These are phyloP conservation scores for Chionis minor DNA, from an alignment of 2,113 vertebrate species.

Conservation along the genomic window DNA sequence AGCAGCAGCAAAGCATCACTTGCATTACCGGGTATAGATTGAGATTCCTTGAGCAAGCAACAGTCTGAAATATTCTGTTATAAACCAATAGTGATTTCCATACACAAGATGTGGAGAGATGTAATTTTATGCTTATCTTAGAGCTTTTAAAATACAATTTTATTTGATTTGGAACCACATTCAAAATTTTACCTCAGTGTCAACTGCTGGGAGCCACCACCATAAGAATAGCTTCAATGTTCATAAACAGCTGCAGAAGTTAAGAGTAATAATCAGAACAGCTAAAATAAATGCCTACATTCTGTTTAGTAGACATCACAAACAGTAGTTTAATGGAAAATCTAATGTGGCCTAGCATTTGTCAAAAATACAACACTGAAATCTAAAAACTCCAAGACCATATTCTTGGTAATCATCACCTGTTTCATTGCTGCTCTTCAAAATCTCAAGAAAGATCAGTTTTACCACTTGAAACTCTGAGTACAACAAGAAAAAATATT, in stretches of 20 bases:
- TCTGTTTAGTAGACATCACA: neutral
- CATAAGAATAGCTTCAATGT: neutral
- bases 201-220: neutral
- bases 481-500: rapidly evolving
- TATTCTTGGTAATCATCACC: neutral
- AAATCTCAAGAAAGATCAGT: neutral
- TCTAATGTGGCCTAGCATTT: neutral
- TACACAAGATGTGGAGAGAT: neutral
- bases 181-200: neutral
- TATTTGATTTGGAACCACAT: neutral
- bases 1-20: neutral
- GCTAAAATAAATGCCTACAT: neutral
- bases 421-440: neutral
- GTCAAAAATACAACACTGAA: neutral
- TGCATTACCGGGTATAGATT: neutral
- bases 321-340: neutral
- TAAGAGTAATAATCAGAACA: neutral
- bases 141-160: neutral
- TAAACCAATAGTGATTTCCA: neutral
- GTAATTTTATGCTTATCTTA: neutral
- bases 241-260: neutral
- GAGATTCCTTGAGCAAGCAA: neutral
- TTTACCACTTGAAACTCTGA: neutral
- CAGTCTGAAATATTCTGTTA: neutral
- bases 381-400: neutral